A percentile compares a stretch with the other conserved stretches of the same genome.
Conservation (phyloP, 2,113 vertebrate species). For the Hippocampus barbouri region DNA sequence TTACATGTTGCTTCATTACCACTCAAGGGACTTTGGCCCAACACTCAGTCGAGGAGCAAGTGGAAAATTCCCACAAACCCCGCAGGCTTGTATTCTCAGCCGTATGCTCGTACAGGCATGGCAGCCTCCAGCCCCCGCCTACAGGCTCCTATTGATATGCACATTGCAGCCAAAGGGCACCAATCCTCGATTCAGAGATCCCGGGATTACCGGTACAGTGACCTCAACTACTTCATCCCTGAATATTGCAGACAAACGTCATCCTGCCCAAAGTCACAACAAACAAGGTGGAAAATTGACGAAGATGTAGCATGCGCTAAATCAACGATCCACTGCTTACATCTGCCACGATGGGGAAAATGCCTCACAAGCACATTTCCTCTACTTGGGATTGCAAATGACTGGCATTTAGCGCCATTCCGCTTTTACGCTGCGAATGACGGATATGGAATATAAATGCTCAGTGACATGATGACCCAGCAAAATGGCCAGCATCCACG, state of each 20-base stretch:
- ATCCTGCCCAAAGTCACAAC: neutral
- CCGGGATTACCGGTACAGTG: neutral
- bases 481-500: constrained; percentile 26
- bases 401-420: constrained; percentile 48
- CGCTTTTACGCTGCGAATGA: constrained; percentile 50
- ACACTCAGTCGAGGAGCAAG: neutral
- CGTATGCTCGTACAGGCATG: constrained; percentile 10
- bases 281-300: constrained; percentile 4
- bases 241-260: neutral
- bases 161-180: constrained; percentile 9
- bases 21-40: neutral
- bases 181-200: neutral
- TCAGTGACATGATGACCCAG: constrained; percentile 49
- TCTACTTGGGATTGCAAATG: constrained; percentile 19
- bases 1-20: neutral
- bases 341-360: constrained; percentile 13
- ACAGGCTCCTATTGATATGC: constrained; percentile 24
- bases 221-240: neutral
- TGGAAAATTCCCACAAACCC: constrained; percentile 27
- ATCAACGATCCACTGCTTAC: neutral
- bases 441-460: constrained; percentile 55
- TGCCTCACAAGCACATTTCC: constrained; percentile 20
- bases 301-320: neutral
- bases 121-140: neutral
- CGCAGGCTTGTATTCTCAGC: constrained; percentile 1